Percentiles rank a stretch among this genome's conserved stretches.
phyloP scores from a whole-genome alignment of 2,113 vertebrate species.

The Stegostoma tigrinum region DNA sequence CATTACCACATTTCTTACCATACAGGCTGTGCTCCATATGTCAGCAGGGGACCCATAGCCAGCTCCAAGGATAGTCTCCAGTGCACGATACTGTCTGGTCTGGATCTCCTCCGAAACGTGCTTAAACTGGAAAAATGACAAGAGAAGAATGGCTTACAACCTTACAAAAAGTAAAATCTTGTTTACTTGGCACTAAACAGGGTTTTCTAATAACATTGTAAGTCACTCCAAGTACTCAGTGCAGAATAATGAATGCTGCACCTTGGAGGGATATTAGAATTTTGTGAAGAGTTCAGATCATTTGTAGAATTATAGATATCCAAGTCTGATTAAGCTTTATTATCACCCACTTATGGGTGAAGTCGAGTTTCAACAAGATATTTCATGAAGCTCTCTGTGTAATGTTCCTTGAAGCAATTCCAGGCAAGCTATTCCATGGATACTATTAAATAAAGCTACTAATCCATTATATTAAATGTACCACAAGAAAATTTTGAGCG shows the following conservation, averaged over 20 bases:
- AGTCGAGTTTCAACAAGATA: neutral
- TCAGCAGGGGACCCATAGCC: conserved; percentile 70
- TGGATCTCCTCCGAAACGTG: conserved; percentile 78
- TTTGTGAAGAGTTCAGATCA: neutral
- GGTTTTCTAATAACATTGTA: neutral
- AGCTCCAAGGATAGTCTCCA: conserved; percentile 73
- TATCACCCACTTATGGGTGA: neutral
- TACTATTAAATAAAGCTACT: neutral
- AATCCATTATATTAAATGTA: neutral
- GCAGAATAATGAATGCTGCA: neutral
- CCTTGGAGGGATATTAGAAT: neutral
- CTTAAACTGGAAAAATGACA: conserved; percentile 62
- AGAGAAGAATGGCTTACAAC: neutral
- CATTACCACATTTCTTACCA: conserved; percentile 55
- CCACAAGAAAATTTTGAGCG: neutral
- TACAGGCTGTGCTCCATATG: conserved; percentile 76
- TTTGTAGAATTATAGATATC: neutral
- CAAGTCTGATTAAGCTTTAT: neutral
- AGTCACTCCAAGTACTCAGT: neutral
- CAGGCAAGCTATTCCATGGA: neutral
- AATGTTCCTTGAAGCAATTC: neutral
- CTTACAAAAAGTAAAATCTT: neutral
- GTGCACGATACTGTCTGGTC: conserved; percentile 73
- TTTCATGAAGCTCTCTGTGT: neutral
- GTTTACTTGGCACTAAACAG: neutral